Evolutionary conservation across 2,888 invertebrate species (phyloP), one percentile per base, ranked within the genome.

Genomic region (Chymomyza procnemis): DNA sequence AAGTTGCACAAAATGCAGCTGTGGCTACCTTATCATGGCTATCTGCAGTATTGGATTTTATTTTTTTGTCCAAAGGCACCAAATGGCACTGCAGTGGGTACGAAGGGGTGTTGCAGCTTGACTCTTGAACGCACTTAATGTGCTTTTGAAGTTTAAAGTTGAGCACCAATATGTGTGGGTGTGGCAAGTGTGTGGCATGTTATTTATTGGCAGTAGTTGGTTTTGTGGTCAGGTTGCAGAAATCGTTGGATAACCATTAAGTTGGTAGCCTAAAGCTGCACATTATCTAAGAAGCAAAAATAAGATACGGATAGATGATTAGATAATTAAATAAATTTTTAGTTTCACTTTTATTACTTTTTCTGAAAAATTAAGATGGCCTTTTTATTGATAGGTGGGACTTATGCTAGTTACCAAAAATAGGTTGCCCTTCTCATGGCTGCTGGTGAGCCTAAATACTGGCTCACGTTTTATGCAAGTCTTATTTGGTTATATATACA

Each of bases 1-100:
- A 83, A 83, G 83, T 72, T 74, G 54, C 87, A 78, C 58, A 34
- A 65, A 70, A 76, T 63, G 61, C 59, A 83, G 41, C 47, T 69
- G 18, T 12, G 19, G 19, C 21, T 54, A 22, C 21, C 14, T 41
- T 22, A 59, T 59, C 59, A 59, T 46, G 59, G 19, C 59, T 46
- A 46, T 59, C 59, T 54, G 21, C 1, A 54, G 21, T 21, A 3
- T 19, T 19, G 19, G 19, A 19, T 54, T 21, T 54, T 4, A 22
- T 54, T 4, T 54, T 54, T 54, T 16, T 18, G 18, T 12, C 16
- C 18, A 18, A 18, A 56, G 16, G 16, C 22, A 54, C 18, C 19
- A 19, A 54, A 54, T 21, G 54, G 12, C 19, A 54, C 5, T 9
- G 9, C 12, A 5, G 3, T 1, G 34, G 12, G 34, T n/a, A n/a